phyloP scores from a whole-genome alignment of 2,113 vertebrate species.

The Gambusia affinis region DNA sequence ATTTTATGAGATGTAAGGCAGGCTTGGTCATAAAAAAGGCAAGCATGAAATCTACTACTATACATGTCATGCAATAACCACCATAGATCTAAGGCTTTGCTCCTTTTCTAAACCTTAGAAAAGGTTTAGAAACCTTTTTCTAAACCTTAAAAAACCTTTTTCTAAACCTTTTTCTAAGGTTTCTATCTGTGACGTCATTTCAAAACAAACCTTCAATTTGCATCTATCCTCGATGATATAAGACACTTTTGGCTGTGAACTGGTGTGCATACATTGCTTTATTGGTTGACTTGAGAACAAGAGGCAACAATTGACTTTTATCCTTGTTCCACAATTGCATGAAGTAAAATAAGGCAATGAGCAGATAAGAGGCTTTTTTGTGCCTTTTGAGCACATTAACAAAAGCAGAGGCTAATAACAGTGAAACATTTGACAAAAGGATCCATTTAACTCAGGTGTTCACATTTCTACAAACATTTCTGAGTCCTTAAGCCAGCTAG shows the following conservation, averaged over 20 bases:
- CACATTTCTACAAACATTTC: not conserved
- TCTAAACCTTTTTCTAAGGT: not conserved
- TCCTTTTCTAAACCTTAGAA: constrained; percentile 32
- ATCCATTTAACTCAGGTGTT: constrained; percentile 4
- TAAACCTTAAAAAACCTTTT: constrained; percentile 16
- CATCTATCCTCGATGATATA: not conserved
- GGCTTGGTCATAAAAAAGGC: constrained; percentile 32
- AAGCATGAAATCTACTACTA: constrained; percentile 27
- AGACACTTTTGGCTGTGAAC: not conserved
- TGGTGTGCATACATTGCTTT: not conserved
- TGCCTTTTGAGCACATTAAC: not conserved
- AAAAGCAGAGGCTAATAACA: constrained; percentile 10
- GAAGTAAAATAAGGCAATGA: not conserved
- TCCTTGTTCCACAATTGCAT: not conserved
- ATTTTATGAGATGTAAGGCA: constrained; percentile 43
- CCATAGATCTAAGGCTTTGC: constrained; percentile 22
- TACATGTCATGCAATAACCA: constrained; percentile 29
- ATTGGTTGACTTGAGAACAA: not conserved
- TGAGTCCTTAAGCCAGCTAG: constrained; percentile 4
- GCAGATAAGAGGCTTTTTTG: not conserved
- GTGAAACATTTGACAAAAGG: constrained; percentile 1
- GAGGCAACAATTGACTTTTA: not conserved
- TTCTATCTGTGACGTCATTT: not conserved
- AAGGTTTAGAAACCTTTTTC: not conserved
- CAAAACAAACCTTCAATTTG: not conserved